phyloP scores from a whole-genome alignment of 1,140 invertebrate genomes.

The Microplitis demolitor region DNA sequence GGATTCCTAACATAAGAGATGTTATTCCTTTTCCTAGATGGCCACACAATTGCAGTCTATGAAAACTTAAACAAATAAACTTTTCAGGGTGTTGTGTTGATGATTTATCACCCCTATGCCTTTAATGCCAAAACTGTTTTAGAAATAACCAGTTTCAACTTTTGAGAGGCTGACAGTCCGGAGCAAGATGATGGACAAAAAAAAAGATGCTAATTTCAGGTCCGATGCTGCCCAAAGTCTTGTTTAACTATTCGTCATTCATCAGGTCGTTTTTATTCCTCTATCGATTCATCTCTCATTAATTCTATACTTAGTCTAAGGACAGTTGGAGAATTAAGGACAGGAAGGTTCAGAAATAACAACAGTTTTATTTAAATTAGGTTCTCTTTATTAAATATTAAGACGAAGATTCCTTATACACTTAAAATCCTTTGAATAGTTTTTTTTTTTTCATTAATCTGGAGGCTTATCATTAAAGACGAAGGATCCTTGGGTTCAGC shows the following conservation, averaged over 20 bases:
- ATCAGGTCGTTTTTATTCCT: background rate
- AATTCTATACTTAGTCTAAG: too few species aligned
- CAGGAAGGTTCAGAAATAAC: background rate
- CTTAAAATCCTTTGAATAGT: slow-evolving; percentile 8
- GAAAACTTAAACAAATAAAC: slow-evolving; percentile 45
- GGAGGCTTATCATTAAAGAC: slow-evolving; percentile 32
- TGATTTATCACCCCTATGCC: slow-evolving; percentile 25
- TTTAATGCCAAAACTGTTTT: background rate
- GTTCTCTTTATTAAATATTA: slow-evolving; percentile 39
- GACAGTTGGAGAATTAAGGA: too few species aligned
- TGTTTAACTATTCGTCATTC: background rate
- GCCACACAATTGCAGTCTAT: slow-evolving; percentile 86
- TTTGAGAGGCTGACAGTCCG: background rate
- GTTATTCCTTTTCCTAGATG: slow-evolving; percentile 93
- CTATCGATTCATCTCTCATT: background rate
- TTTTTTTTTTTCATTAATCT: slow-evolving; percentile 35
- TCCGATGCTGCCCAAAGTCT: background rate
- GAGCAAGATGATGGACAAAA: background rate
- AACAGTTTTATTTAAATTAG: slow-evolving; percentile 7
- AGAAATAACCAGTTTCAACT: background rate
- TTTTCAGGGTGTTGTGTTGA: slow-evolving; percentile 36
- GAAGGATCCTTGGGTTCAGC: slow-evolving; percentile 17
- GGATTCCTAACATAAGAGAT: slow-evolving; percentile 88
- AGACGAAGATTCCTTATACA: slow-evolving; percentile 24
- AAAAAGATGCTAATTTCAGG: slow-evolving; percentile 22